Base-by-base conservation (phyloP, 2,888 invertebrate species). In the Drosophila anomelani region DNA sequence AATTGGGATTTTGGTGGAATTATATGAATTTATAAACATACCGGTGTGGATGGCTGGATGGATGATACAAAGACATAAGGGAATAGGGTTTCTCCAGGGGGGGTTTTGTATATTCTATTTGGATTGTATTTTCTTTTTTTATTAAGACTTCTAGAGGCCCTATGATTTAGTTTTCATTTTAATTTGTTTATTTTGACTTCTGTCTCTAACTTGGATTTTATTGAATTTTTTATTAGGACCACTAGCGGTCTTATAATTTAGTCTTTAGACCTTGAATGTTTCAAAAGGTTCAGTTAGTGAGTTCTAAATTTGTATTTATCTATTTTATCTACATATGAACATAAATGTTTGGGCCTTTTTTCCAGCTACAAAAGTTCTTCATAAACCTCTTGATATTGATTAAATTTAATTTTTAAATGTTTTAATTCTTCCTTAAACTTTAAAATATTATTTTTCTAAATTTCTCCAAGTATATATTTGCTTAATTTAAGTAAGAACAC, bases 1-100 rank as follows among this genome's bases (percentile, higher is more conserved):
- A 23, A 49, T 59, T 34, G 54, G 46, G 54, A 36, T 67, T 63
- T 51, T 17, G 49, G 43, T 20, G 64, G 63, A 66, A 51, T 66
- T 66, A 63, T 43, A 15, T 29, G 49, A 63, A 49, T 63, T 36
- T 29, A 63, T 44, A 66, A 36, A 38, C 43, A 63, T 51, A 9
- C 32, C 36, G 17, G 10, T 4, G 8, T 10, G n/a, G 59, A 23
- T 39, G 29, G 29, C 1, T 29, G 26, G 59, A 32, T 32, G 55
- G 59, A 32, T 32, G 55, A 32, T 36, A 17, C 13, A 8, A 0
- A 8, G 3, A 2, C 10, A 7, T 1, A 4, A 4, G 32, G 32
- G 32, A 17, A 2, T 15, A 6, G 8, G 29, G 1, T 29, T 29
- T 29, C 8, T 29, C 29, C 1, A 7, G 44, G 17, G 58, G 2